Evolutionary conservation across 2,888 invertebrate genomes (phyloP).

Genomic region (Euproctis similis): DNA sequence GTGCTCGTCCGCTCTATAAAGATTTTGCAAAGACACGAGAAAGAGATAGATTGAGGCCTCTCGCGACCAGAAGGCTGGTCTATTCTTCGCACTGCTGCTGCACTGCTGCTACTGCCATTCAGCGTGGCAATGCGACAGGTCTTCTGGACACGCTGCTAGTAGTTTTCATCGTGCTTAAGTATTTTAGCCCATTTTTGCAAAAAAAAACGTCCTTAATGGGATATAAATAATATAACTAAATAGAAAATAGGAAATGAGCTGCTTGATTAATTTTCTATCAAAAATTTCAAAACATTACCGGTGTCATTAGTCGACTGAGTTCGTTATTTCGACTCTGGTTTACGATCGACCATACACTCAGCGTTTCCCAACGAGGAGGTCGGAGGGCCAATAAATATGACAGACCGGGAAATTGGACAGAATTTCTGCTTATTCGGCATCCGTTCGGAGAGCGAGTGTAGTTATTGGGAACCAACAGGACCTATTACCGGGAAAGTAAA

Average conservation of each 20-base stretch:
- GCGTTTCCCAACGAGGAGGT: conserved; percentile 35
- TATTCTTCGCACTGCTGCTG: too few species aligned
- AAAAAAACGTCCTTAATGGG: too few species aligned
- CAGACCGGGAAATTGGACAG: conserved; percentile 56
- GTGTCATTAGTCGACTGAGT: conserved; percentile 13
- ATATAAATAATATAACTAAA: too few species aligned
- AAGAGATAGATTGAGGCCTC: too few species aligned
- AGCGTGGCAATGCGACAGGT: too few species aligned
- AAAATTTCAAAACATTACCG: conserved; percentile 9
- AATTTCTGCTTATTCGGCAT: conserved; percentile 51
- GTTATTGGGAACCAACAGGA: conserved; percentile 24
- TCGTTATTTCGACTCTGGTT: conserved; percentile 27
- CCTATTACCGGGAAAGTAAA: conserved; percentile 11
- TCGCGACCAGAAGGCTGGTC: too few species aligned
- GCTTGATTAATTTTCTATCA: conserved; percentile 3
- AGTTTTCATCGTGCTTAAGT: too few species aligned
- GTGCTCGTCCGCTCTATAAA: too few species aligned
- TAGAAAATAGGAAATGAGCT: not conserved
- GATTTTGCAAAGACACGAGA: too few species aligned
- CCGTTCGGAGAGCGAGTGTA: conserved; percentile 24
- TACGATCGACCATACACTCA: conserved; percentile 29
- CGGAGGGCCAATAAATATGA: conserved; percentile 61
- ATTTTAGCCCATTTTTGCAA: too few species aligned
- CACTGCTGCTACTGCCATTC: too few species aligned
- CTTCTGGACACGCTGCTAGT: too few species aligned